Conservation (phyloP, 2,888 invertebrate species). For the Thera britannica region DNA sequence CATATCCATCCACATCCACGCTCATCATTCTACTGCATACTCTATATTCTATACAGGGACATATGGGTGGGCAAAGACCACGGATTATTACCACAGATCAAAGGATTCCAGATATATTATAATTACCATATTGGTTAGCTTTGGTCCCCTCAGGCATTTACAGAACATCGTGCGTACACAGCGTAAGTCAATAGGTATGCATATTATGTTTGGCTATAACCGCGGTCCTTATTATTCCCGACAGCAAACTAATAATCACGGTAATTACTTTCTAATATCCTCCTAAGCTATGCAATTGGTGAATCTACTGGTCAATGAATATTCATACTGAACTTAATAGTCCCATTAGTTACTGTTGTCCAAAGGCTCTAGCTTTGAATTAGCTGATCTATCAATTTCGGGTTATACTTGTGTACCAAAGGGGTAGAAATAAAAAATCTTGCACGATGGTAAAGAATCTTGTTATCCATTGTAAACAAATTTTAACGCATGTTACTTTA, state of each 20-base stretch:
- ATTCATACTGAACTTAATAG: constrained; percentile 48
- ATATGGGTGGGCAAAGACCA: background rate
- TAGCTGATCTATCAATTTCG: constrained; percentile 45
- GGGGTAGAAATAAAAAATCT: too few species aligned
- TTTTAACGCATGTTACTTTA: too few species aligned
- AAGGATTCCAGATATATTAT: constrained; percentile 1
- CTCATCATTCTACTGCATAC: too few species aligned
- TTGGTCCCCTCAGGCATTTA: constrained; percentile 6
- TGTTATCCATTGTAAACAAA: too few species aligned
- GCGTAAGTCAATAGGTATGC: constrained; percentile 10
- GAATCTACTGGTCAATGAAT: constrained; percentile 45
- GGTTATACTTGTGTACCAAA: background rate
- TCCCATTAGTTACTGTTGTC: constrained; percentile 46
- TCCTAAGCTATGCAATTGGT: constrained; percentile 42
- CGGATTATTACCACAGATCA: constrained; percentile 5
- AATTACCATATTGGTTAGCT: constrained; percentile 10
- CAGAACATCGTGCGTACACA: constrained; percentile 1
- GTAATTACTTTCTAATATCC: constrained; percentile 45
- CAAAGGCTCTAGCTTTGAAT: constrained; percentile 44
- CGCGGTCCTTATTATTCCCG: constrained; percentile 35
- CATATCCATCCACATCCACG: too few species aligned
- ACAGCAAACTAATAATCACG: constrained; percentile 44
- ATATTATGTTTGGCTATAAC: constrained; percentile 16
- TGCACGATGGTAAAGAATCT: too few species aligned
- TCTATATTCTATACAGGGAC: constrained; percentile 4